Evolutionary conservation across 2,113 vertebrate genomes (phyloP), one percentile per base, ranked within the genome.

Genomic region (Antennarius striatus): DNA sequence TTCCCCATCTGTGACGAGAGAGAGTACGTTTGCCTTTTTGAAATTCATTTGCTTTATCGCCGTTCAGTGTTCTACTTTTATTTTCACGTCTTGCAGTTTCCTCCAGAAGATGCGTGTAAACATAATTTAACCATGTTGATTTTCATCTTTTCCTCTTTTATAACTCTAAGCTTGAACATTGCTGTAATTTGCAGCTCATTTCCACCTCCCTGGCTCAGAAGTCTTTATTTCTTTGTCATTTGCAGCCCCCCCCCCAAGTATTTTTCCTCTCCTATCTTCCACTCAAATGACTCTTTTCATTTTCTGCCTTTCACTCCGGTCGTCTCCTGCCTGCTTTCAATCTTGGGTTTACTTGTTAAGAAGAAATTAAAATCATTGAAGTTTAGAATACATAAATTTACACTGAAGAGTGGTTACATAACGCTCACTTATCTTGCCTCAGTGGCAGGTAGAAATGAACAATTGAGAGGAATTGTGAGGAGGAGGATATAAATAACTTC

Each of bases 111-210:
- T 3, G 9, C 0, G 7, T 46, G 55, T 55, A 67, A 85, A 77
- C 67, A 55, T 0, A 13, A 74, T 82, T 56, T 22, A 73, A 15
- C 39, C n/a, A 0, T 64, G 69, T 51, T 65, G 56, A 74, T 60
- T 63, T 71, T 63, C 29, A 52, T 70, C 55, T 61, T 51, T 56
- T 14, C 51, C 60, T 64, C 28, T 10, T 71, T 70, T 42, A 49
- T 47, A 30, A 56, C 54, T 69, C 53, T 45, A 49, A 58, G 56
- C 57, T 49, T 13, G 0, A 66, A 42, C 56, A 50, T 73, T n/a
- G 3, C 58, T 11, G 56, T 56, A 64, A 77, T 79, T 80, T 86
- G 83, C 50, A 43, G 60, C 71, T 73, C 56, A 63, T 83, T 79
- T 79, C 65, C 60, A 28, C 50, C 15, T 36, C 56, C 56, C 62